Evolutionary conservation across 2,888 invertebrate genomes (phyloP), one percentile per base, ranked within the genome.

Genomic region (Acronicta aceris): DNA sequence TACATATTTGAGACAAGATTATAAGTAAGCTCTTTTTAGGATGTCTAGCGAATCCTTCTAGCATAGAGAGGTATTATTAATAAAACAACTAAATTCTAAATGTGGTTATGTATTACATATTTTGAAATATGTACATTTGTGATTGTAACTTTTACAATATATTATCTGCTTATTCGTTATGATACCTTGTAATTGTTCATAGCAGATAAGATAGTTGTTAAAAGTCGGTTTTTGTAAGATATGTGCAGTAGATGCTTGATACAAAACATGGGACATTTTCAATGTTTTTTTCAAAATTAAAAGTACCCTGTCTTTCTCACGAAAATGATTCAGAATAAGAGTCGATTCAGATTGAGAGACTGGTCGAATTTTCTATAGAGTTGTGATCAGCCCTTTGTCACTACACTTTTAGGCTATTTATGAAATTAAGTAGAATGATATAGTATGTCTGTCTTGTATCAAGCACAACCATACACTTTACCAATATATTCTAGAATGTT

Each of bases 11-110:
- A 51, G 48, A 59, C 61, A 56, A 7, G 55, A 65, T 54, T 43
- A 48, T 2, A 56, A 69, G 13, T 16, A 68, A 69, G 56, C 65
- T 69, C 33, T 51, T 30, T 10, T 25, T 6, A 30, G 68, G 54
- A 59, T 48, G 38, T 61, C 71, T 72, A 73, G 69, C 65, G 69
- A 58, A 49, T 59, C 65, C 69, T 2, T 53, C 73, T 73, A 69
- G 47, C 54, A 7, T 47, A 56, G 30, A 47, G 54, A 57, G 49
- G 59, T 64, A 60, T 66, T 53, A 64, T 21, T 41, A 59, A 46
- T 68, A 72, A 57, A 64, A 64, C 51, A 46, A 57, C 38, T 68
- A 42, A 45, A 72, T 43, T 57, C 40, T 52, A 63, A 61, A 33
- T 12, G 12, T 33, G 33, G 33, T 16, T 13, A 42, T 25, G 33